phyloP scores from a whole-genome alignment of 1,140 invertebrate genomes.

The Pogonomyrmex californicus region DNA sequence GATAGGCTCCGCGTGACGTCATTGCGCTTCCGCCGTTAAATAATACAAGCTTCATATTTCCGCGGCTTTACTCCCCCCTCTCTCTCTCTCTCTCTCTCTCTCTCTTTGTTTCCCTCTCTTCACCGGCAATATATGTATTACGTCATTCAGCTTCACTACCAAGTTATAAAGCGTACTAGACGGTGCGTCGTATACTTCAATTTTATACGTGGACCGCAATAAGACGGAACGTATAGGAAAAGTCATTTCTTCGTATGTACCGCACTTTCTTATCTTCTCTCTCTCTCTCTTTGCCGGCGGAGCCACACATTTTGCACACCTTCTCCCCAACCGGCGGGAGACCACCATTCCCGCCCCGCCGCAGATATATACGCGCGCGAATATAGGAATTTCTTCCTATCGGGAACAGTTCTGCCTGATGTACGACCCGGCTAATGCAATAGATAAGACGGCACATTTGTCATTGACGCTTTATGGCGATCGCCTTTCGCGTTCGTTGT shows the following conservation, averaged over 20 bases:
- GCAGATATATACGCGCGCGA: conserved; percentile 48
- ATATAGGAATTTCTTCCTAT: conserved; percentile 66
- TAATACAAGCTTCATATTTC: conserved; percentile 38
- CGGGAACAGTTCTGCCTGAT: conserved; percentile 62
- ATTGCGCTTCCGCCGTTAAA: neutral
- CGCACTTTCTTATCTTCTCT: conserved; percentile 50
- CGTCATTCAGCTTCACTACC: conserved; percentile 27
- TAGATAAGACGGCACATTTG: conserved; percentile 68
- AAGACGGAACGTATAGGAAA: conserved; percentile 36
- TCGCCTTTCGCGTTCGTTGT: conserved; percentile 38
- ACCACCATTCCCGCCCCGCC: neutral
- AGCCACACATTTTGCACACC: conserved; percentile 47
- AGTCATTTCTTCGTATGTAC: conserved; percentile 23
- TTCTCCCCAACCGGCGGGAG: neutral
- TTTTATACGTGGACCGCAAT: conserved; percentile 44
- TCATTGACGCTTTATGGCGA: conserved; percentile 69
- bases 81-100: neutral
- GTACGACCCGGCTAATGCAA: conserved; percentile 65
- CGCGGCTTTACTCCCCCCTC: neutral
- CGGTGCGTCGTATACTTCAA: conserved; percentile 10
- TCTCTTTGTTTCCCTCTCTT: neutral
- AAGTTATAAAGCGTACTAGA: conserved; percentile 29
- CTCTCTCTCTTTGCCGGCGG: conserved; percentile 13
- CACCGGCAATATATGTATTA: neutral
- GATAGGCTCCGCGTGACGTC: neutral